Conservation (phyloP, 1,140 invertebrate genomes). For the Ceratina japonica region DNA sequence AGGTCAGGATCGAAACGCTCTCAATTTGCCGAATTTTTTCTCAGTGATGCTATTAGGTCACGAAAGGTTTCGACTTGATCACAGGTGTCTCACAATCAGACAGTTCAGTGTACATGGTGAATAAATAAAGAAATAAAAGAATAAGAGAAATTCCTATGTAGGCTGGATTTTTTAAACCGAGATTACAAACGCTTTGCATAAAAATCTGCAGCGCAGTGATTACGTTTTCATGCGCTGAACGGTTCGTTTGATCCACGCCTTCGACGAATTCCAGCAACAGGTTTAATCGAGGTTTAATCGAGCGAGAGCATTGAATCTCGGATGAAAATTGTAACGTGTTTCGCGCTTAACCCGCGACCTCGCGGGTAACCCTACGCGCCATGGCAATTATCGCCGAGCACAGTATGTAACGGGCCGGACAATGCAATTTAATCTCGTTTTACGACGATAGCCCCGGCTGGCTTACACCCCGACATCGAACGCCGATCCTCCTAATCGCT, state of each 20-base stretch:
- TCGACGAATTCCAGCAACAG: not conserved
- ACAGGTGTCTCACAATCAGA: too few relatives aligned
- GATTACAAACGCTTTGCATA: too few relatives aligned
- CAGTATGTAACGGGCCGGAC: conserved; percentile 14
- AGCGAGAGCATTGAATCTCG: not conserved
- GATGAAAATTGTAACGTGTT: conserved; percentile 46
- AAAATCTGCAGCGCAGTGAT: too few relatives aligned
- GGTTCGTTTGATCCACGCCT: conserved; percentile 14
- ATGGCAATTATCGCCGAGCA: conserved; percentile 42
- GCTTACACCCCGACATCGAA: conserved; percentile 37
- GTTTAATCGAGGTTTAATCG: conserved; percentile 24
- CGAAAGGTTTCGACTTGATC: too few relatives aligned
- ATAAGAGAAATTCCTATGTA: too few relatives aligned
- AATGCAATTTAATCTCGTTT: conserved; percentile 54
- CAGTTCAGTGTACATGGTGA: too few relatives aligned
- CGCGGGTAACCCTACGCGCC: conserved; percentile 23
- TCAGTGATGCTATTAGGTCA: too few relatives aligned
- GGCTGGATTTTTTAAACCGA: too few relatives aligned
- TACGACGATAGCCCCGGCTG: conserved; percentile 24
- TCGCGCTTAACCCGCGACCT: conserved; percentile 30
- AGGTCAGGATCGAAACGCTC: not conserved
- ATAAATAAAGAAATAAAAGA: too few relatives aligned
- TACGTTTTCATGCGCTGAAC: not conserved
- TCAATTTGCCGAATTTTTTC: not conserved
- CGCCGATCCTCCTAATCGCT: conserved; percentile 49